phyloP scores from a whole-genome alignment of 2,888 invertebrate genomes.

The Rhagophthalmus giganteus region DNA sequence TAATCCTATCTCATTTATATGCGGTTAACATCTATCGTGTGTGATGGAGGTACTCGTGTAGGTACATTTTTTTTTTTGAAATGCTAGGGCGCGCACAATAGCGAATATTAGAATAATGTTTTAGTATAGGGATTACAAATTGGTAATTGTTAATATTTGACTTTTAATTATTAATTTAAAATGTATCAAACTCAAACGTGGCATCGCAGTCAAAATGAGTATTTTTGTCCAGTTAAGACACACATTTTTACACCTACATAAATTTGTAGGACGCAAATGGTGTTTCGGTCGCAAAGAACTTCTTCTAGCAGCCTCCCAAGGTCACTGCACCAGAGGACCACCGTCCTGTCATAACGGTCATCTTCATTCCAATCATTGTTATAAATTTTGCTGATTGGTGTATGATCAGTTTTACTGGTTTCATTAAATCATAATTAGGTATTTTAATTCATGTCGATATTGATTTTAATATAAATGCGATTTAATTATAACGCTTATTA shows the following conservation, averaged over 20 bases:
- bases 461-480: background rate
- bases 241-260: conserved; percentile 22
- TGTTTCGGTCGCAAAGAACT: conserved; percentile 1
- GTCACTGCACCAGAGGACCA: conserved; percentile 39
- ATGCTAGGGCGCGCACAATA: no score
- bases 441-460: background rate
- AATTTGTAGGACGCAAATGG: conserved; percentile 16
- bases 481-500: no score
- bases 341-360: conserved; percentile 39
- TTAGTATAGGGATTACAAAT: no score
- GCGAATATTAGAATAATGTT: no score
- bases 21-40: background rate
- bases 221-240: background rate
- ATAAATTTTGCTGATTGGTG: conserved; percentile 28
- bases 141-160: no score
- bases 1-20: background rate
- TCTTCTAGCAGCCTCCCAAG: conserved; percentile 33
- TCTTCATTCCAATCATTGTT: conserved; percentile 40
- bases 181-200: no score
- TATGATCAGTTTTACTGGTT: background rate
- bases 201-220: no score
- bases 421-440: background rate
- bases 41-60: background rate
- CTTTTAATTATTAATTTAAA: no score
- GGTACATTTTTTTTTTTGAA: background rate